Percentiles rank a stretch among this genome's conserved stretches.
phyloP scores from a whole-genome alignment of 92 coral and sea anemone species.

The Meandrina meandrites region DNA sequence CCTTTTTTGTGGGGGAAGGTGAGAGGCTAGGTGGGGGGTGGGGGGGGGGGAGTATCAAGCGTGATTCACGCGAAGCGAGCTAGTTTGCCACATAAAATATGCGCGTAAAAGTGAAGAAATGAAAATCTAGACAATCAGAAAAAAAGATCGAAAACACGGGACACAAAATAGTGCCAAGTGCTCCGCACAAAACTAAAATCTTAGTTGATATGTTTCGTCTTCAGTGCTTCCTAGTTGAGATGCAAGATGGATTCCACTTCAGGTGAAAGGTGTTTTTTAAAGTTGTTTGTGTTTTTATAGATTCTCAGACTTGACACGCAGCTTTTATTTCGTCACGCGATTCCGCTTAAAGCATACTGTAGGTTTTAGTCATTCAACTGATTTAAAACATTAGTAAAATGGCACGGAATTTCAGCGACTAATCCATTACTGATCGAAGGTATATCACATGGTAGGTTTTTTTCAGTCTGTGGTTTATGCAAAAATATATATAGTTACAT shows the following conservation, averaged over 20 bases:
- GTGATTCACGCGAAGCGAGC: no score
- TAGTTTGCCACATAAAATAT: neutral
- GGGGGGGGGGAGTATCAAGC: no score
- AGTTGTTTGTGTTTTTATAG: neutral
- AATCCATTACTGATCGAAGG: neutral
- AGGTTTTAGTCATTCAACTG: neutral
- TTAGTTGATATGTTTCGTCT: no score
- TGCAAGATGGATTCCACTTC: neutral
- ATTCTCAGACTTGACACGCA: neutral
- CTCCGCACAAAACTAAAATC: no score
- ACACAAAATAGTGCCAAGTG: no score
- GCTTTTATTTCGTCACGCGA: neutral
- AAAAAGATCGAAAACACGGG: no score
- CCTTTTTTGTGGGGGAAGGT: no score
- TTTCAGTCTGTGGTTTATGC: neutral
- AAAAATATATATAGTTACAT: neutral
- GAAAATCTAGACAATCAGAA: neutral
- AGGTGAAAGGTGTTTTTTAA: neutral
- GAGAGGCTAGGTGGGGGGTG: no score
- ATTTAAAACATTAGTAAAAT: neutral
- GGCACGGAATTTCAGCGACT: neutral
- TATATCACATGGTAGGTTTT: no score
- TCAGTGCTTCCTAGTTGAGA: neutral
- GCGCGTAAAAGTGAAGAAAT: neutral
- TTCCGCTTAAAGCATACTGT: neutral